These are phyloP conservation scores for Blera fallax DNA, from an alignment of 2,888 invertebrate genomes.

Conservation along the genomic window DNA sequence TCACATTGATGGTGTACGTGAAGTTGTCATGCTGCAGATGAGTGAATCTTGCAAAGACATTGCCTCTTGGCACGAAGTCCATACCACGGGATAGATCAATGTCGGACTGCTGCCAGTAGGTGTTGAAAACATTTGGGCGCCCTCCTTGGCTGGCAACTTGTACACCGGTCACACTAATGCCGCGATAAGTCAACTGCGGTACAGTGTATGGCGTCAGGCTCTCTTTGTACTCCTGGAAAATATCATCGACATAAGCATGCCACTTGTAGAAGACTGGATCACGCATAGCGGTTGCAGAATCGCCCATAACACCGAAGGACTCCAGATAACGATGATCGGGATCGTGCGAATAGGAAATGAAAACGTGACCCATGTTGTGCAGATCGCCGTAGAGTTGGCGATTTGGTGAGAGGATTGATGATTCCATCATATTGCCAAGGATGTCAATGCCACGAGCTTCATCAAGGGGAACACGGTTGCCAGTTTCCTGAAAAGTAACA, in stretches of 20 bases:
- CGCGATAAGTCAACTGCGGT: slow-evolving; percentile 79
- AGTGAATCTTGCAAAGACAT: slow-evolving; percentile 87
- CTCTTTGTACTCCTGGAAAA: slow-evolving; percentile 89
- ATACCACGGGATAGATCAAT: slow-evolving; percentile 90
- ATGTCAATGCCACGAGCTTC: slow-evolving; percentile 89
- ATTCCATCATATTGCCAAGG: slow-evolving; percentile 91
- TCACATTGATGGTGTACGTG: slow-evolving; percentile 86
- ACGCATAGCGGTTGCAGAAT: slow-evolving; percentile 92
- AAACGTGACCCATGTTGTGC: slow-evolving; percentile 92
- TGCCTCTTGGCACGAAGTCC: slow-evolving; percentile 90
- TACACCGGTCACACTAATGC: slow-evolving; percentile 84
- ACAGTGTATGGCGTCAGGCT: slow-evolving; percentile 86
- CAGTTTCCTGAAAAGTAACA: slow-evolving; percentile 82
- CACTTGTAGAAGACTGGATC: slow-evolving; percentile 94
- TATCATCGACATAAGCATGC: slow-evolving; percentile 90
- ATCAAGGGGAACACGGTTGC: slow-evolving; percentile 84
- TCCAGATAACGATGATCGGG: slow-evolving; percentile 89
- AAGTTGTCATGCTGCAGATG: slow-evolving; percentile 90
- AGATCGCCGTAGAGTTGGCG: slow-evolving; percentile 88
- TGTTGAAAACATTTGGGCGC: slow-evolving; percentile 84
- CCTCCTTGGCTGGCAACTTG: slow-evolving; percentile 83
- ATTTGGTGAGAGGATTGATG: slow-evolving; percentile 88
- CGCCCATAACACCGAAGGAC: slow-evolving; percentile 91
- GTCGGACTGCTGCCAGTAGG: slow-evolving; percentile 91
- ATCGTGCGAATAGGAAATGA: slow-evolving; percentile 90